phyloP scores from a whole-genome alignment of 1,140 invertebrate genomes.

The Heliconius himera region DNA sequence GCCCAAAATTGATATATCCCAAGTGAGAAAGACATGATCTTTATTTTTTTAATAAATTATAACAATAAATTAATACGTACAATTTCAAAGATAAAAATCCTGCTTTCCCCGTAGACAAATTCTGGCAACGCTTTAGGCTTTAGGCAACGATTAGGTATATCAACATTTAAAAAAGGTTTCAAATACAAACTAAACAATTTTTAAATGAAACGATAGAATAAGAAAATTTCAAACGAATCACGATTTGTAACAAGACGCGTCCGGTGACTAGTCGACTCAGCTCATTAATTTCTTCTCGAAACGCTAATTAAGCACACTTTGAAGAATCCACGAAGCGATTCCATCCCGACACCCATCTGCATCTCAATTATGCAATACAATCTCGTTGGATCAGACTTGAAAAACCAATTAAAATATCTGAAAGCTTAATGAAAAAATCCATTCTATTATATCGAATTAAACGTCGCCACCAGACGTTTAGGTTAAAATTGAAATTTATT shows the following conservation, averaged over 20 bases:
- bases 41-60: too few relatives aligned
- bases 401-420: slow-evolving; percentile 55
- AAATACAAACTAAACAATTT: too few relatives aligned
- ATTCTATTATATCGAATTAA: slow-evolving; percentile 29
- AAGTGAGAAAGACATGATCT: too few relatives aligned
- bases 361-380: slow-evolving; percentile 65
- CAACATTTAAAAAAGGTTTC: too few relatives aligned
- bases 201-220: slow-evolving; percentile 20
- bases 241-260: slow-evolving; percentile 30
- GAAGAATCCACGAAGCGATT: slow-evolving; percentile 60
- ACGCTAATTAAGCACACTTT: slow-evolving; percentile 69
- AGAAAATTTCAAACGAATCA: slow-evolving; percentile 25
- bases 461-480: slow-evolving; percentile 18
- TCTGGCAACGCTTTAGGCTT: too few relatives aligned
- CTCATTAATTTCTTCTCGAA: slow-evolving; percentile 69
- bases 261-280: slow-evolving; percentile 50
- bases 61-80: too few relatives aligned
- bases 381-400: slow-evolving; percentile 50
- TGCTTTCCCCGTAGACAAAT: too few relatives aligned
- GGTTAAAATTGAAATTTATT: slow-evolving; percentile 19
- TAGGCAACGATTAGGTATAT: too few relatives aligned
- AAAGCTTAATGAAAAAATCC: slow-evolving; percentile 30
- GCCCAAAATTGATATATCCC: too few relatives aligned
- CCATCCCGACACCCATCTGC: slow-evolving; percentile 50
- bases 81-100: too few relatives aligned